These are phyloP conservation scores for Tenthredo notha DNA, from an alignment of 2,888 invertebrate species.

Conservation along the genomic window DNA sequence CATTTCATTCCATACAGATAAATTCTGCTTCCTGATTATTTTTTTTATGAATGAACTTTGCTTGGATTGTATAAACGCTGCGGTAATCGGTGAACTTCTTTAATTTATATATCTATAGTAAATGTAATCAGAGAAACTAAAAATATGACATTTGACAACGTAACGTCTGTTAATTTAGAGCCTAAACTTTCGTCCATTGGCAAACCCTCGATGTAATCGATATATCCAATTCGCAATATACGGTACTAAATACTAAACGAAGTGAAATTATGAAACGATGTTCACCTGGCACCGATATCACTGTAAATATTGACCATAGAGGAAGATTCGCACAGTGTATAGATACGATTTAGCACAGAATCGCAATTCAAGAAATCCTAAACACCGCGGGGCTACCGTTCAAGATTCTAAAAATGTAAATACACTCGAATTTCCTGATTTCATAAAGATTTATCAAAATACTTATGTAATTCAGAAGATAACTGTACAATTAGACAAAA, in stretches of 20 bases:
- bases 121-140: neutral
- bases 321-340: neutral
- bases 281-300: neutral
- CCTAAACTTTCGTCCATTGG: neutral
- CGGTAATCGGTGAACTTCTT: neutral
- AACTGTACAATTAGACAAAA: neutral
- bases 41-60: neutral
- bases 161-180: slow-evolving; percentile 7
- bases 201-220: neutral
- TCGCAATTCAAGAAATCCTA: neutral
- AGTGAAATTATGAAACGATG: slow-evolving; percentile 1
- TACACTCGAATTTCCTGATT: neutral
- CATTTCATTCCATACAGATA: neutral
- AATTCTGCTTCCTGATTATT: neutral
- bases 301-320: slow-evolving; percentile 11
- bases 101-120: neutral
- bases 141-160: neutral
- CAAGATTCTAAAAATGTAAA: too few relatives aligned
- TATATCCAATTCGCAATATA: slow-evolving; percentile 13
- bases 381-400: neutral
- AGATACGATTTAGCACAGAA: slow-evolving; percentile 14
- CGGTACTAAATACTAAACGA: neutral
- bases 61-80: neutral
- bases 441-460: neutral
- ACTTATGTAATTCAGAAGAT: neutral